Evolutionary conservation across 2,113 vertebrate species (phyloP), one percentile per base, ranked within the genome.

Genomic region (Anser cygnoides): DNA sequence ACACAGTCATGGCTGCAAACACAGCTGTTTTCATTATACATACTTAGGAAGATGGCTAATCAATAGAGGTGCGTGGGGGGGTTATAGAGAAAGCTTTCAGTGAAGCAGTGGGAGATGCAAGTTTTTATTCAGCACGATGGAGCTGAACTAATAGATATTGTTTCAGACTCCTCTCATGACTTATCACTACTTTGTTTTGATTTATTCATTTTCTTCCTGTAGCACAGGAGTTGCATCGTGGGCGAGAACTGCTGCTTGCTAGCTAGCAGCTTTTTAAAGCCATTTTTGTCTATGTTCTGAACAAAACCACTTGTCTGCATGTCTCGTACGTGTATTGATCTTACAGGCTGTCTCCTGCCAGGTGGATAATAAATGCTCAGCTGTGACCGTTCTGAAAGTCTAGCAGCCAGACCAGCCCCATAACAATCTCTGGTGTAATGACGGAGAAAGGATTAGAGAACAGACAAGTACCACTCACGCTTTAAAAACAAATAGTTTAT

Each of bases 401-500:
- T 61, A 52, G 61, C 46, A 81, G 54, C 43, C 52, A 67, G 37
- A 54, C 2, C 12, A 79, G 33, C 31, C 87, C 59, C 43, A 25
- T 37, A 83, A 29, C 22, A 83, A 13, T 23, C 43, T 90, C 67
- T 92, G 18, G 29, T 43, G 23, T 88, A 83, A 83, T 23, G 68
- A 62, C 5, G 20, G 33, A 49, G 33, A 67, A 90, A 81, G 20
- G 17, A 73, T 52, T 90, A 52, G 33, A 71, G 26, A 54, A 26
- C 33, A 87, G 76, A 84, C 43, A 61, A 72, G 31, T n/a, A 78
- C 21, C 28, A 41, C 33, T 83, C 11, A 70, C 17, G 18, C 54
- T 86, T 90, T 84, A 72, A 92, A 94, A 90, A 11, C 13, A 72
- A 88, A 93, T 94, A 67, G 92, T 93, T 92, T 44, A 90, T 90